Conservation (phyloP, 2,797 vertebrate species). For the Lepus townsendii region DNA sequence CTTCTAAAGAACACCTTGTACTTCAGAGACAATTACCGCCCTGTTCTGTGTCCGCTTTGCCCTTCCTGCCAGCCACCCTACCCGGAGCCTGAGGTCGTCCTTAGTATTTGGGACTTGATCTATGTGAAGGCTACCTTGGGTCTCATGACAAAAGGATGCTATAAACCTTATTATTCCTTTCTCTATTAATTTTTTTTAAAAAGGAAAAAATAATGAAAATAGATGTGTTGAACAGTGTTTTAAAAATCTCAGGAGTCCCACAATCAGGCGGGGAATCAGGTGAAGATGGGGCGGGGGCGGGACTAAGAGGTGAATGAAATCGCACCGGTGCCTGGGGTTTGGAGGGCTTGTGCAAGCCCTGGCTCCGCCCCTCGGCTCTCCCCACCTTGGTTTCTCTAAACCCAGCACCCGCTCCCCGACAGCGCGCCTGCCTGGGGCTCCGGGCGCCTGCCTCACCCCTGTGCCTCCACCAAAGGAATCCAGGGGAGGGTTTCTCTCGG, state of each 20-base stretch:
- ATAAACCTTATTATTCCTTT: background rate
- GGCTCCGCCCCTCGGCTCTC: background rate
- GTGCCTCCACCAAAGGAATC: background rate
- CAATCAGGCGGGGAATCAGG: too few relatives aligned
- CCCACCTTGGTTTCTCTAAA: background rate
- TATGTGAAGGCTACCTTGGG: background rate
- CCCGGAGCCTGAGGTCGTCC: too few relatives aligned
- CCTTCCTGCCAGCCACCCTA: background rate
- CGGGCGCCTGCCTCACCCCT: too few relatives aligned
- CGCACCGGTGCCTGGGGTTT: too few relatives aligned
- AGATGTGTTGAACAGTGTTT: too few relatives aligned
- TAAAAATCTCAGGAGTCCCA: too few relatives aligned
- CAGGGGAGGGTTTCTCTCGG: background rate
- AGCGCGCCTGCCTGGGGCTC: background rate
- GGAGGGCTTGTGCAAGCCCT: too few relatives aligned
- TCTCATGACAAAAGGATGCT: background rate
- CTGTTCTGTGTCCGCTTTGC: background rate
- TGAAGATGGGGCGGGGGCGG: too few relatives aligned
- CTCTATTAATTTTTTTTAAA: too few relatives aligned
- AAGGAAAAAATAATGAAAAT: too few relatives aligned
- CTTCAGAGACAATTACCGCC: background rate
- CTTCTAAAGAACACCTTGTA: background rate
- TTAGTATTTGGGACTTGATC: background rate
- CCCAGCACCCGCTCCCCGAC: background rate
- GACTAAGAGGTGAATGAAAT: too few relatives aligned